phyloP scores from a whole-genome alignment of 2,888 invertebrate species.

The Cinara cedri region DNA sequence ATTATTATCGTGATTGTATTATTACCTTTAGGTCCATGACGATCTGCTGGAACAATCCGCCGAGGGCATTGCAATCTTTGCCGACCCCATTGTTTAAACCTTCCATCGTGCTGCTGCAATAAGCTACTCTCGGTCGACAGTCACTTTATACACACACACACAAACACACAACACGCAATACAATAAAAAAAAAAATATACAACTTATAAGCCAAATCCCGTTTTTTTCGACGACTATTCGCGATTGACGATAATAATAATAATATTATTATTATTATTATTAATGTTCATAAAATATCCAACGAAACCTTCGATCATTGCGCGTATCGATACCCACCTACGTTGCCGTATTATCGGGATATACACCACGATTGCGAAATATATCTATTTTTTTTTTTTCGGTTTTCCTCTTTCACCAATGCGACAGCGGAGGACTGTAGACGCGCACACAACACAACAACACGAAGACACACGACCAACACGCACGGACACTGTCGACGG shows the following conservation, averaged over 20 bases:
- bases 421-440: background rate
- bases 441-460: background rate
- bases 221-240: background rate
- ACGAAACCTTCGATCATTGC: background rate
- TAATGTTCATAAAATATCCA: too few species aligned
- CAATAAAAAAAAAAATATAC: background rate
- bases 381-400: background rate
- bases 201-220: background rate
- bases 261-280: background rate
- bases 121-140: background rate
- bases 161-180: background rate
- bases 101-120: slow-evolving; percentile 65
- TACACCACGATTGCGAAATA: background rate
- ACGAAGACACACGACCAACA: background rate
- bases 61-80: slow-evolving; percentile 87
- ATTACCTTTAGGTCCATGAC: slow-evolving; percentile 96
- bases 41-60: slow-evolving; percentile 93
- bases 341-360: too few species aligned
- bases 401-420: background rate
- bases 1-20: slow-evolving; percentile 57
- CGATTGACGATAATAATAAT: background rate
- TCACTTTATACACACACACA: background rate
- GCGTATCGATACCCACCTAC: background rate
- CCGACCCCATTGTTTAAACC: slow-evolving; percentile 75
- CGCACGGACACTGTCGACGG: slow-evolving; percentile 29